phyloP scores from a whole-genome alignment of 2,113 vertebrate species.

The Melanostigma gelatinosum region DNA sequence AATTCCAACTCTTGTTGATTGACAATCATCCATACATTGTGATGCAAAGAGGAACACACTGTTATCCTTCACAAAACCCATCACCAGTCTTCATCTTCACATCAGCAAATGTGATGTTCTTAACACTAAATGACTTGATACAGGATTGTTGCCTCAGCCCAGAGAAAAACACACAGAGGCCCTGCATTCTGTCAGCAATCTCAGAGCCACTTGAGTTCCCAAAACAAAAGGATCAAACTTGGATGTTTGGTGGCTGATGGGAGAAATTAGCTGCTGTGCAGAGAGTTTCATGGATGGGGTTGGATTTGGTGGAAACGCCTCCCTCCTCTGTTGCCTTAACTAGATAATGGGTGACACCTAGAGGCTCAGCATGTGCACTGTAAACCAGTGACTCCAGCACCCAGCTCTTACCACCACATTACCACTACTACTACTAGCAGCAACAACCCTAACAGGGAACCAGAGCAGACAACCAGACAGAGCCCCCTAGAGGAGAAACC shows the following conservation, averaged over 20 bases:
- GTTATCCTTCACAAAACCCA: not conserved
- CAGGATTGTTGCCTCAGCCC: slow-evolving; percentile 10
- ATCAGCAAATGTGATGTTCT: not conserved
- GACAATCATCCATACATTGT: not conserved
- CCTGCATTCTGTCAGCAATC: slow-evolving; percentile 1
- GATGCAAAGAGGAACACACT: not conserved
- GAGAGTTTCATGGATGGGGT: not conserved
- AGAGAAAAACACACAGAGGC: not conserved
- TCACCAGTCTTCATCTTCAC: not conserved
- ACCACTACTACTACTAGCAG: not conserved
- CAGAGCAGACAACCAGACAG: slow-evolving; percentile 44
- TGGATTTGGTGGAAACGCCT: not conserved
- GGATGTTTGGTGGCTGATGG: slow-evolving; percentile 15
- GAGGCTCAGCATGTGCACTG: slow-evolving; percentile 57
- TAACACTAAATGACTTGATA: slow-evolving; percentile 10
- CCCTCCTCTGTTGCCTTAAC: slow-evolving; percentile 4
- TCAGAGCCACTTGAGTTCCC: slow-evolving; percentile 12
- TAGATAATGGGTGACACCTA: slow-evolving; percentile 70
- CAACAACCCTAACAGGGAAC: slow-evolving; percentile 1
- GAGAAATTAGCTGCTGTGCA: slow-evolving; percentile 22
- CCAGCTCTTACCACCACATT: slow-evolving; percentile 5
- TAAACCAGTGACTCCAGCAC: slow-evolving; percentile 21
- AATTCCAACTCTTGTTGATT: not conserved
- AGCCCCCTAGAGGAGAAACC: slow-evolving; percentile 58
- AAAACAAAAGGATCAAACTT: slow-evolving; percentile 31